Base-by-base conservation (phyloP, 2,888 invertebrate genomes). In the Thymelicus acteon region DNA sequence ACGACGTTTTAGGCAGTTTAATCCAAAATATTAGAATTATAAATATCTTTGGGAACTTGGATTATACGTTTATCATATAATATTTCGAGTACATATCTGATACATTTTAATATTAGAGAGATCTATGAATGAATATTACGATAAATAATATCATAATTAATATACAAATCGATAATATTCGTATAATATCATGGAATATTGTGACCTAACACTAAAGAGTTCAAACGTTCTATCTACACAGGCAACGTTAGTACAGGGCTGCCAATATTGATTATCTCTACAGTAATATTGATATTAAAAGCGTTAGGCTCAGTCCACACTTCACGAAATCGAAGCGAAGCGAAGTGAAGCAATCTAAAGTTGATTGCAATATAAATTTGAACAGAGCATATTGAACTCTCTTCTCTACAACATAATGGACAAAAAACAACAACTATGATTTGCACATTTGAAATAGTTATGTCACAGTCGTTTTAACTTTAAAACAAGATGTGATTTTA, bases 141-240 rank as follows among this genome's bases (percentile, higher is more conserved):
- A 48, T 47, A 37, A 24, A 57, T 54, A 68, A 68, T 68, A 68
- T 68, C 31, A 63, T 69, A 37, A 15, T 15, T 40, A 63, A 57
- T 48, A 63, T 67, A 60, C 58, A 70, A 63, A 64, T 63, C n/a
- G 64, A 44, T 64, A 60, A 64, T 71, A 65, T 60, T 39, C 8
- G 31, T 65, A 60, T 60, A 61, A 62, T 44, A 67, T 72, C 65
- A 72, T 64, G 60, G 44, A 64, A 61, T 72, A 72, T 73, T 74
- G 72, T 73, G 67, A 72, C 72, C 73, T 73, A 71, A 70, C 19
- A 47, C 72, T 72, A 67, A 60, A 68, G 57, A 65, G 65, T 73
- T 60, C 58, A 60, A 74, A 74, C 68, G 24, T 52, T 67, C 65
- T 72, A 74, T 60, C 66, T 74, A 74, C 69, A 63, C 7, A 54